Conservation (phyloP, 2,113 vertebrate species). For the Peromyscus californicus region DNA sequence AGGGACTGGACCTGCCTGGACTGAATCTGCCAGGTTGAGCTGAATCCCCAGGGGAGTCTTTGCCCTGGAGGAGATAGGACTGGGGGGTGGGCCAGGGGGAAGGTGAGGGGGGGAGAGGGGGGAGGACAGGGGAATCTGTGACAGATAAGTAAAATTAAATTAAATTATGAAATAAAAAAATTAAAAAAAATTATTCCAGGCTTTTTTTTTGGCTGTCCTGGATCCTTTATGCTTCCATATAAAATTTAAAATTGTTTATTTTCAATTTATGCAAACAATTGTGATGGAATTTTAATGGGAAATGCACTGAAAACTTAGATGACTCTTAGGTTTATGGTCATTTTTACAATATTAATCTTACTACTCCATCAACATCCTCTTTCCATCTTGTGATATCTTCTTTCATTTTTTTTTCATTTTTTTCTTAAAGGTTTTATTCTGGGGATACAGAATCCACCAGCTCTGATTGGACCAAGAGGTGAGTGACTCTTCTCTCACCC, state of each 20-base stretch:
- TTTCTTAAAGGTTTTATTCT: background rate
- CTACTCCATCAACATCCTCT: background rate
- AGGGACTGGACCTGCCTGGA: background rate
- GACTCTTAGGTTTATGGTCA: background rate
- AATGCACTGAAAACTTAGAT: background rate
- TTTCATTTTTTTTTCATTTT: background rate
- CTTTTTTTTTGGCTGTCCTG: background rate
- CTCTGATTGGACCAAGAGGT: too few species aligned
- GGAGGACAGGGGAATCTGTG: too few species aligned
- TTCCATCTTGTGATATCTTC: background rate
- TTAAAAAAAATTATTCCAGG: background rate
- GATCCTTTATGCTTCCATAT: background rate
- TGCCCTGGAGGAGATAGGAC: too few species aligned
- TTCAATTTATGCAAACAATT: background rate
- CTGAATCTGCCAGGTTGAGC: too few species aligned
- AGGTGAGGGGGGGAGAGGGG: too few species aligned
- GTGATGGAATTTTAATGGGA: background rate
- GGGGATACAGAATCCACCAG: too few species aligned
- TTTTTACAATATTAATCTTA: background rate
- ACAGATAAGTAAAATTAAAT: too few species aligned
- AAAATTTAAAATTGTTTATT: background rate
- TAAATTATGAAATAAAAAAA: too few species aligned
- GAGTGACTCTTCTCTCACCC: too few species aligned
- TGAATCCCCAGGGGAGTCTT: too few species aligned
- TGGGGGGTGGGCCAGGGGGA: too few species aligned